Percentiles rank a stretch among this genome's conserved stretches.
Evolutionary conservation across 2,113 vertebrate genomes (phyloP).

Genomic region (Grammomys dolichurus): DNA sequence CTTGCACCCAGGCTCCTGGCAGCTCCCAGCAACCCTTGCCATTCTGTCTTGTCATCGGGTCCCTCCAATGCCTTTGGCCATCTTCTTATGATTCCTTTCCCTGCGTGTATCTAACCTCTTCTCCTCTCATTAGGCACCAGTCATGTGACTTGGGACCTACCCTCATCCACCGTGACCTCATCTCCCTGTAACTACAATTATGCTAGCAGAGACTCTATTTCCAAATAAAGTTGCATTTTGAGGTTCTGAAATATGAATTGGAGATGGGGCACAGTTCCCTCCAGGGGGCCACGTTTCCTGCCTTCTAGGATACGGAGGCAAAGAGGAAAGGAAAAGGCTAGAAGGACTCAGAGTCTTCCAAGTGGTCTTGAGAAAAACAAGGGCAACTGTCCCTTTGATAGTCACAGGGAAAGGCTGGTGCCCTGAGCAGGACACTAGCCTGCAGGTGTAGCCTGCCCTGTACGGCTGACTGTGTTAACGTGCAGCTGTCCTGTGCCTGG

Average conservation of each 20-base stretch:
- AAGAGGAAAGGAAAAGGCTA: not conserved
- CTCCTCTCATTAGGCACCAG: not conserved
- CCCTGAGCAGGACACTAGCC: not conserved
- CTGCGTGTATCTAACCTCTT: not conserved
- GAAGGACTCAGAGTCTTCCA: not conserved
- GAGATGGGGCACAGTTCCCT: not conserved
- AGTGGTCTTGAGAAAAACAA: not conserved
- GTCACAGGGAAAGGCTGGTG: not conserved
- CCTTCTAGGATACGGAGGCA: not conserved
- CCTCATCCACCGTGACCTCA: not conserved
- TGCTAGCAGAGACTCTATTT: not conserved
- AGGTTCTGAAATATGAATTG: not conserved
- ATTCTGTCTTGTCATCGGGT: not conserved
- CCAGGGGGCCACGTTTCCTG: not conserved
- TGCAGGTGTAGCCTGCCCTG: fast-evolving
- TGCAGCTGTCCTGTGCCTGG: not conserved
- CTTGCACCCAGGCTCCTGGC: not conserved
- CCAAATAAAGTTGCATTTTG: not conserved
- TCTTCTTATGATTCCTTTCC: not conserved
- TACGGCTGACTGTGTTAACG: too few relatives aligned
- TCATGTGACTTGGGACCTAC: not conserved
- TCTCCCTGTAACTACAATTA: not conserved
- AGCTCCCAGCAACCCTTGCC: not conserved
- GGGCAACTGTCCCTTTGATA: not conserved
- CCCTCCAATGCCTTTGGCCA: not conserved